Conservation (phyloP, 2,113 vertebrate species). For the Puma concolor region DNA sequence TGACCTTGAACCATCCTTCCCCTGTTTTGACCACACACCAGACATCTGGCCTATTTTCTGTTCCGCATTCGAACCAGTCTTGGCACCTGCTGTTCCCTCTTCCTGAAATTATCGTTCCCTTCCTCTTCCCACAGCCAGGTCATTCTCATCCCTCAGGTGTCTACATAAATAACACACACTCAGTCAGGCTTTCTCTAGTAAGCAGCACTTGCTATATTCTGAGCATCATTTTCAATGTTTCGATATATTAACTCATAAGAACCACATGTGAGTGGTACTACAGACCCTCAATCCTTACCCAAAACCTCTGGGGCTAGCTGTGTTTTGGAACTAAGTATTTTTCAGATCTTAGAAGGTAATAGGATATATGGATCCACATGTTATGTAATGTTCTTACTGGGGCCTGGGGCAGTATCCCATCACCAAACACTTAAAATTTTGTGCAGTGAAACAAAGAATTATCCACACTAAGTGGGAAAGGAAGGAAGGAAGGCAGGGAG, state of each 20-base stretch:
- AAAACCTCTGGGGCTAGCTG: background rate
- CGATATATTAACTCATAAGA: background rate
- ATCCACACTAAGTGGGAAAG: background rate
- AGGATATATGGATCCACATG: background rate
- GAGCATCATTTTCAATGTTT: background rate
- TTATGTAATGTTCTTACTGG: background rate
- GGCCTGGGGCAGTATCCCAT: background rate
- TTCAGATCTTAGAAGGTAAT: background rate
- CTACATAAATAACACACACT: background rate
- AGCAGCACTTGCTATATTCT: background rate
- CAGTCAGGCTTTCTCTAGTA: background rate
- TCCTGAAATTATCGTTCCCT: constrained; percentile 28
- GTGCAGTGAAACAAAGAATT: background rate
- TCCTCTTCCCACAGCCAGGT: background rate
- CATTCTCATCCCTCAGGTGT: background rate
- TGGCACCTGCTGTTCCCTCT: constrained; percentile 36
- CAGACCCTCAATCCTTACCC: background rate
- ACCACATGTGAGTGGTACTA: background rate
- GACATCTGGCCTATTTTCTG: constrained; percentile 63
- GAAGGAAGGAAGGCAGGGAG: background rate
- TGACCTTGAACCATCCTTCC: background rate
- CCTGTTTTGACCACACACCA: background rate
- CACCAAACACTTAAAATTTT: background rate
- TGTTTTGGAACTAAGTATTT: background rate
- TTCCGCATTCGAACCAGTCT: constrained; percentile 34